Evolutionary conservation across 2,888 invertebrate genomes (phyloP), one percentile per base, ranked within the genome.

Genomic region (Agelastica alni): DNA sequence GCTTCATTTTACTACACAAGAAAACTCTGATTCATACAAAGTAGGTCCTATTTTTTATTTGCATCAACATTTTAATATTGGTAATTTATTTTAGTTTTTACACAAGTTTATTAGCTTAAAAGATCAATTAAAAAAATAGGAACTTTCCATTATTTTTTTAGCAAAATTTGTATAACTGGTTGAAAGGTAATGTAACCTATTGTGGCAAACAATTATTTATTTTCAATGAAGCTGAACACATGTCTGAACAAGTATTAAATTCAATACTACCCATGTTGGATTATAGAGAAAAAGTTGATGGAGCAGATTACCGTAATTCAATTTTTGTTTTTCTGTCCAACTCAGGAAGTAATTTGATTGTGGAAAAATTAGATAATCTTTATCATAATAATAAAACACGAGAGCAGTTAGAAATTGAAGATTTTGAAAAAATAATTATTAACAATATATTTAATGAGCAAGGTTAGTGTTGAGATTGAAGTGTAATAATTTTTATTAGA

Each of bases 141-240:
- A n/a, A n/a, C n/a, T n/a, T n/a, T n/a, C n/a, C n/a, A 26, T 37
- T 20, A 45, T 22, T 42, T 58, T 80, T 78, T 41, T 69, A 85
- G 83, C 69, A 70, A 53, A 69, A 79, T 39, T 72, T 87, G 41
- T 77, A 83, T 28, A 62, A 72, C 28, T 84, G 87, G 66, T 80
- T 89, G 2, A 79, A 81, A 73, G 74, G 77, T 0, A 83, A 86
- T 60, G 84, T 94, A 0, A 77, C 77, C n/a, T 70, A 71, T 1
- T 99, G 98, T 78, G 81, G 83, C 0, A 81, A 81, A 28, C 88
- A 93, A 0, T 70, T 99, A 45, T 96, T 99, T 71, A 87, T 99
- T 61, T 96, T 99, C 79, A 98, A 99, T 79, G 98, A 99, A 80
- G 89, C 97, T 6, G 93, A 97, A 75, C 92, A 94, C 76, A 93